Conservation (phyloP, 2,797 vertebrate genomes). For the Sebastes steindachneri region DNA sequence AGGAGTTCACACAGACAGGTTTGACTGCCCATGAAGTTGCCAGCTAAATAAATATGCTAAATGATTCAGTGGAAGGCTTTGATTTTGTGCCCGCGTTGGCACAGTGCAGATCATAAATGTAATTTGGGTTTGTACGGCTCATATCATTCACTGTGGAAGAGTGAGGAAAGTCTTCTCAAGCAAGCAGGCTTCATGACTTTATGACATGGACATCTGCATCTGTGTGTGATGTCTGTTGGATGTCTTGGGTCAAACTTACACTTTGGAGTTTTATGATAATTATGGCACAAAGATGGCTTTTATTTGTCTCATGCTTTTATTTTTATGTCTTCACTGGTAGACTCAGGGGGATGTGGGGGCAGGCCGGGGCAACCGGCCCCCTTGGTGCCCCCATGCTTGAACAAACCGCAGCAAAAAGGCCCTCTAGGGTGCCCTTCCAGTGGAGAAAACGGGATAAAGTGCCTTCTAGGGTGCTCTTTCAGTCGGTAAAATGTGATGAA, state of each 20-base stretch:
- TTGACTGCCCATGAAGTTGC: conserved; percentile 64
- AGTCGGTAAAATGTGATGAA: too few relatives aligned
- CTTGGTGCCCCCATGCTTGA: too few relatives aligned
- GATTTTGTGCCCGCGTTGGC: conserved; percentile 70
- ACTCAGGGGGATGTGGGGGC: accelerated
- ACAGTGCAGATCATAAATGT: conserved; percentile 68
- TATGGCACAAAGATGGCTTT: neutral
- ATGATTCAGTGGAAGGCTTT: conserved; percentile 76
- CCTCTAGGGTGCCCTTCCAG: too few relatives aligned
- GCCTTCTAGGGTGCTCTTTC: too few relatives aligned
- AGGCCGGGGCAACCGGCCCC: too few relatives aligned
- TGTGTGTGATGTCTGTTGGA: neutral
- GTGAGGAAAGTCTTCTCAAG: conserved; percentile 59
- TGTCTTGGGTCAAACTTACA: neutral
- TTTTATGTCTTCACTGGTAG: neutral
- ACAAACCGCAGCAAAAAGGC: too few relatives aligned
- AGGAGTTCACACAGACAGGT: conserved; percentile 70
- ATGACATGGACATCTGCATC: conserved; percentile 36
- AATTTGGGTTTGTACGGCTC: conserved; percentile 71
- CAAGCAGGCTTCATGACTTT: conserved; percentile 42
- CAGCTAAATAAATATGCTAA: conserved; percentile 77
- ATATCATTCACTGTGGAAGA: conserved; percentile 66
- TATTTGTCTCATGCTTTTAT: conserved; percentile 25
- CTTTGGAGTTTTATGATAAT: conserved; percentile 11
- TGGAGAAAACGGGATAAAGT: too few relatives aligned